Conservation (phyloP, 2,113 vertebrate genomes). For the Lamprotornis superbus region DNA sequence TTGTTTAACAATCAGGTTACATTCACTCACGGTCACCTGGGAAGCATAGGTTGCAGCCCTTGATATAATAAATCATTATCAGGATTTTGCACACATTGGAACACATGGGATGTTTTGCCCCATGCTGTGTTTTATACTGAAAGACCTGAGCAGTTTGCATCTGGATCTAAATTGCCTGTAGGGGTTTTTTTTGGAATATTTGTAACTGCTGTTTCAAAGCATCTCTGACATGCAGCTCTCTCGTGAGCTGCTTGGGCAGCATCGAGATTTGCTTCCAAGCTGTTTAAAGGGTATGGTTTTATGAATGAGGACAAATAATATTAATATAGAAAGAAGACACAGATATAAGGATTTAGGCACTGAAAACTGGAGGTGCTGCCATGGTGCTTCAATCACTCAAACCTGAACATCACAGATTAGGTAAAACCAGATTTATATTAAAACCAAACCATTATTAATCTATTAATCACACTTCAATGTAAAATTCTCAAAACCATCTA, state of each 20-base stretch:
- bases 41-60: conserved; percentile 12
- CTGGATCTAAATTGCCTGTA: conserved; percentile 15
- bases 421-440: neutral
- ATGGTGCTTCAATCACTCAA: neutral
- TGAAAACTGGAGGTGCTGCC: neutral
- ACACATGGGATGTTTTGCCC: conserved; percentile 34
- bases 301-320: neutral
- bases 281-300: neutral
- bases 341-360: neutral
- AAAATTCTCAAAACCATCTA: neutral
- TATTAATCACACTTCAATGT: neutral
- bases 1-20: conserved; percentile 44
- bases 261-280: neutral
- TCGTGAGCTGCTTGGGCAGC: neutral
- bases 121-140: neutral
- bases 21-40: neutral
- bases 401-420: neutral
- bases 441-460: neutral
- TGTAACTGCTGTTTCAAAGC: neutral
- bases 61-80: conserved; percentile 37
- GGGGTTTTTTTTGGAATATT: neutral
- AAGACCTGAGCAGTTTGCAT: neutral
- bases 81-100: conserved; percentile 1
- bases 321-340: neutral
- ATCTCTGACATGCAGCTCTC: neutral